These are phyloP conservation scores for Lanius ludovicianus DNA, from an alignment of 2,113 vertebrate genomes.

Conservation along the genomic window DNA sequence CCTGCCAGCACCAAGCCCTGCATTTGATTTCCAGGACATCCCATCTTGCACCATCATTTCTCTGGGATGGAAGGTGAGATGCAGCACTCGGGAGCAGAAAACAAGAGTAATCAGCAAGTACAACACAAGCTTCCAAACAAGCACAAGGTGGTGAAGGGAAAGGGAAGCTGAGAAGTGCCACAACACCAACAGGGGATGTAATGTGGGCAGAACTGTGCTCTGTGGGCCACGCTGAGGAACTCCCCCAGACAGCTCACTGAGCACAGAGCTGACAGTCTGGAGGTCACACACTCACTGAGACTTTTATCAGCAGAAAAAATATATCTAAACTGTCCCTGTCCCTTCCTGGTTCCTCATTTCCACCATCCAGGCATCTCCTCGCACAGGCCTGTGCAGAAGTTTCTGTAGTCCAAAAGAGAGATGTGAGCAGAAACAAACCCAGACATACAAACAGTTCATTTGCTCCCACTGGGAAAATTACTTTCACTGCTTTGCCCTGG, in stretches of 20 bases:
- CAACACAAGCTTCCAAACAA: not conserved
- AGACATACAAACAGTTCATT: not conserved
- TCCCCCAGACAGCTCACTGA: not conserved
- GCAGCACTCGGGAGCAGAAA: not conserved
- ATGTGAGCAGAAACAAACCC: not conserved
- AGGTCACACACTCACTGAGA: not conserved
- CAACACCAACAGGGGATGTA: fast-evolving
- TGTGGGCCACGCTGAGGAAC: fast-evolving
- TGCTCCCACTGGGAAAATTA: not conserved
- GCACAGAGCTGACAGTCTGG: not conserved
- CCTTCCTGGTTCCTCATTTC: not conserved
- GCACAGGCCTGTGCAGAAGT: no score
- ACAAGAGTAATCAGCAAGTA: not conserved
- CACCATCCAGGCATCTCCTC: not conserved
- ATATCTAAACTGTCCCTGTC: not conserved
- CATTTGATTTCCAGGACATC: not conserved
- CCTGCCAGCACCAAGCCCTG: not conserved
- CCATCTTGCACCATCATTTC: not conserved
- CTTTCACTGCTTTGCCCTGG: not conserved
- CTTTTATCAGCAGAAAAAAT: not conserved
- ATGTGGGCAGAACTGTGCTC: not conserved
- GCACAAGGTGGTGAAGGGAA: not conserved
- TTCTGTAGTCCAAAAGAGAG: not conserved
- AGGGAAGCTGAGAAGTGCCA: not conserved
- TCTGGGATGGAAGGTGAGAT: not conserved